Percentiles rank a stretch among this genome's conserved stretches.
Conservation (phyloP, 2,888 invertebrate species). For the Drosophila pegasa region DNA sequence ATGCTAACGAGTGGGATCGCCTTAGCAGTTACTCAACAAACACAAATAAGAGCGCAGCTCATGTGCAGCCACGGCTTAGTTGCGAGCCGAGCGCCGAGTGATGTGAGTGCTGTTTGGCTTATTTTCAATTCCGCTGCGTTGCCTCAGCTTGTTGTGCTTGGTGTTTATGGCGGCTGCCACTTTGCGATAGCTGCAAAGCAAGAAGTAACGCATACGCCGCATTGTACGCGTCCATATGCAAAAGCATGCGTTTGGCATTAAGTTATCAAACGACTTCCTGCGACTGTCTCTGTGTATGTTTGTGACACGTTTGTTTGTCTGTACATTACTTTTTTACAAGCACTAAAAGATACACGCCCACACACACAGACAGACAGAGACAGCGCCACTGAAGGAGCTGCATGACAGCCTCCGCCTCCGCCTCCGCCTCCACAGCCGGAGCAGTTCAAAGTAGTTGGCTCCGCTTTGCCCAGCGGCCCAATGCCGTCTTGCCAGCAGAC, state of each 20-base stretch:
- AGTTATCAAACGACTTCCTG: constrained; percentile 61
- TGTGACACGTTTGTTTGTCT: constrained; percentile 48
- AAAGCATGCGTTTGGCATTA: constrained; percentile 73
- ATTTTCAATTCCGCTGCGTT: not conserved
- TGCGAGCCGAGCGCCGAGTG: not conserved
- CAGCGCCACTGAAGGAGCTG: constrained; percentile 6
- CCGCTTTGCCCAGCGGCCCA: constrained; percentile 38
- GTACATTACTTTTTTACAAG: constrained; percentile 44
- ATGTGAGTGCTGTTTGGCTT: not conserved
- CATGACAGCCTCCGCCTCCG: constrained; percentile 45
- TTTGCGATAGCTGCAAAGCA: constrained; percentile 30
- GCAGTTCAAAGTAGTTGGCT: constrained; percentile 65
- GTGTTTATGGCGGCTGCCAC: constrained; percentile 38
- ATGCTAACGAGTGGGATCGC: constrained; percentile 3
- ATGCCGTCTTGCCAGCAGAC: constrained; percentile 55
- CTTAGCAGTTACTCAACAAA: not conserved
- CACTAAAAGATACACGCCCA: constrained; percentile 57
- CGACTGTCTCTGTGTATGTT: constrained; percentile 12
- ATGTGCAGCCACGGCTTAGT: constrained; percentile 2
- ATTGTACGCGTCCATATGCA: constrained; percentile 50
- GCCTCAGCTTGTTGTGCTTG: constrained; percentile 11
- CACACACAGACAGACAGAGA: not conserved
- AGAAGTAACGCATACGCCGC: constrained; percentile 43
- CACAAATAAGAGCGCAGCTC: not conserved
- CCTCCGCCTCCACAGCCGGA: constrained; percentile 34